Percentiles rank a stretch among this genome's conserved stretches.
phyloP scores from a whole-genome alignment of 2,888 invertebrate genomes.

The Euphydryas editha region DNA sequence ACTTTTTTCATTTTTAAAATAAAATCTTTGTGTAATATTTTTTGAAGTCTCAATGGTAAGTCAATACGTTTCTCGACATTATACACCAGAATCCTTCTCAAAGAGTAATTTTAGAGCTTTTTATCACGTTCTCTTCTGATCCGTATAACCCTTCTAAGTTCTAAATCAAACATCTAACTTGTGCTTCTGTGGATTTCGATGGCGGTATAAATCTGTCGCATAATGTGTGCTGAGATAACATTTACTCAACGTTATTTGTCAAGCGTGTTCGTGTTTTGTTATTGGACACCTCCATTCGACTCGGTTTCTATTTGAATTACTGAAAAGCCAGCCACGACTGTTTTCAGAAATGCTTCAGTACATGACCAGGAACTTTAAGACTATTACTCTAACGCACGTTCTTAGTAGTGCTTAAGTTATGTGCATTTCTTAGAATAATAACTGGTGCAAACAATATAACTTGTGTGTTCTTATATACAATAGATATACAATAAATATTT shows the following conservation, averaged over 20 bases:
- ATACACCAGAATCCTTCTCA: constrained; percentile 15
- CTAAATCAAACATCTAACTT: constrained; percentile 63
- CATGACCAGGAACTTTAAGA: not conserved
- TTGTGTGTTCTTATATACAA: no score
- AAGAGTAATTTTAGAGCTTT: constrained; percentile 14
- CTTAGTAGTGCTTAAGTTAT: constrained; percentile 8
- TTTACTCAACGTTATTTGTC: constrained; percentile 78
- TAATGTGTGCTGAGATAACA: constrained; percentile 74
- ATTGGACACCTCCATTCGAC: constrained; percentile 77
- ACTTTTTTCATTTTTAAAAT: constrained; percentile 50
- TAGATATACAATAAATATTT: no score
- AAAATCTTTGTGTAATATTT: constrained; percentile 7
- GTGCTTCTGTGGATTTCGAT: constrained; percentile 67
- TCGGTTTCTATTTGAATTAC: constrained; percentile 73
- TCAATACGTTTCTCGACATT: not conserved
- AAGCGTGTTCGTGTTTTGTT: constrained; percentile 79
- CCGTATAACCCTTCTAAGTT: constrained; percentile 64
- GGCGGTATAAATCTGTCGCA: constrained; percentile 75
- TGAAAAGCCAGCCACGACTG: constrained; percentile 62
- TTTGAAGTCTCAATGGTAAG: not conserved
- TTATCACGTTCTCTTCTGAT: constrained; percentile 14
- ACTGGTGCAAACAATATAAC: not conserved
- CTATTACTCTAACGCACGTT: constrained; percentile 7
- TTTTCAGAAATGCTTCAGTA: constrained; percentile 59
- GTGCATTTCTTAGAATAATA: constrained; percentile 1